Base-by-base conservation (phyloP, 1,140 invertebrate species). In the Batillaria attramentaria region DNA sequence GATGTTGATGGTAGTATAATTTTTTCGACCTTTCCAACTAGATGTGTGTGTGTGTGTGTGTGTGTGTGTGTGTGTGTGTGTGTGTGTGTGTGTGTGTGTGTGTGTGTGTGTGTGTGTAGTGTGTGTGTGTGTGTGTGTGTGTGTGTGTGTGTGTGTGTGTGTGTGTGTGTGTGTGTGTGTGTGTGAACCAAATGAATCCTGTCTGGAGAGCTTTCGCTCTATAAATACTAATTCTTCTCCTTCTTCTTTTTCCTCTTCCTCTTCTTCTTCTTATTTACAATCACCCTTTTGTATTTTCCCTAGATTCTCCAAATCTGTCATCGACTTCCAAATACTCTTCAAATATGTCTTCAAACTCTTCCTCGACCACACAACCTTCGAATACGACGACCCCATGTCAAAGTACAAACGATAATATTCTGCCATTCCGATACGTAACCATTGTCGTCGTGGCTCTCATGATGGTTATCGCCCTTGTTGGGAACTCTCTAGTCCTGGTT, bases 21-120 rank as follows among this genome's bases (percentile, higher is more conserved):
- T n/a, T n/a, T n/a, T n/a, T n/a, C n/a, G n/a, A n/a, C n/a, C 4
- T 60, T 20, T 60, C 24, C 31, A 31, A 10, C 6, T 10, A n/a
- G 6, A n/a, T 60, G 24, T 60, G 57, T 60, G 57, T 60, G 24
- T 10, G 57, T 60, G 57, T 10, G 57, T 60, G 57, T 60, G 57
- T 60, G 57, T 60, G 57, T 60, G 57, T 60, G 57, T 60, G 57
- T 60, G 57, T 60, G 57, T 60, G 57, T 60, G 57, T 60, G 57
- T 60, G 57, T 60, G 57, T n/a, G 57, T 60, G 57, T n/a, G 57
- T 60, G 57, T 60, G 57, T n/a, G 57, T 60, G 57, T 31, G 24
- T 60, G 6, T 60, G 57, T 60, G 6, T 60, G 57, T 60, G 57
- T 60, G 24, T 60, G 57, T 60, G 24, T 60, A 31, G 24, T 60